Evolutionary conservation across 2,113 vertebrate species (phyloP), one percentile per base, ranked within the genome.

Genomic region (Varanus salvator): DNA sequence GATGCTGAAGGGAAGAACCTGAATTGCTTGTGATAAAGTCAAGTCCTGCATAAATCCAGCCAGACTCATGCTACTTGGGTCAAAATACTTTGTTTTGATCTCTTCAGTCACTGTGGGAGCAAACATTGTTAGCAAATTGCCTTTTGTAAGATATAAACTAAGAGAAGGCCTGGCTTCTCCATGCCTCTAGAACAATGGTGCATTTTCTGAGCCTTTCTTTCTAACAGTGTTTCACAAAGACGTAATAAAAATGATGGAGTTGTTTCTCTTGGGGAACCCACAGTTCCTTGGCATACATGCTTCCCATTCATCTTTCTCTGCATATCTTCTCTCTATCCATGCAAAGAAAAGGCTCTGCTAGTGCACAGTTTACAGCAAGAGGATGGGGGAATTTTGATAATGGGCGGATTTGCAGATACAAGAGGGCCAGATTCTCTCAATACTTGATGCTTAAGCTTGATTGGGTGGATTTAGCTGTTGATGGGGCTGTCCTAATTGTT

Each of bases 11-110:
- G 89, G 92, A 91, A 92, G 94, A 93, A 92, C 90, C 94, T 94
- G 94, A 95, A 80, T 66, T 90, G 86, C 0, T 86, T 87, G 90
- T 90, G 95, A 96, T 96, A 95, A 96, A 94, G 89, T 72, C 92
- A 44, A 54, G 90, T 94, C 84, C 89, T 80, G 91, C 76, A 1
- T 8, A 92, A 17, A 68, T 0, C 86, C 1, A 52, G 72, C 54
- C 87, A 88, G 78, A 71, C 38, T 48, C 77, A 7, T 74, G 78
- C 0, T 0, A 76, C 82, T 86, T 72, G 85, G 74, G 25, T 77
- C 91, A 84, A 91, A 91, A 21, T 80, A 92, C 72, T 1, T 31
- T 80, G 80, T 50, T 68, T 77, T 89, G 38, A 86, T 72, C 71
- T 87, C 85, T 83, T 0, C 21, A 85, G 94, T 87, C 93, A 92